These are phyloP conservation scores for Cynopterus brachyotis DNA, from an alignment of 2,113 vertebrate species.

Conservation along the genomic window DNA sequence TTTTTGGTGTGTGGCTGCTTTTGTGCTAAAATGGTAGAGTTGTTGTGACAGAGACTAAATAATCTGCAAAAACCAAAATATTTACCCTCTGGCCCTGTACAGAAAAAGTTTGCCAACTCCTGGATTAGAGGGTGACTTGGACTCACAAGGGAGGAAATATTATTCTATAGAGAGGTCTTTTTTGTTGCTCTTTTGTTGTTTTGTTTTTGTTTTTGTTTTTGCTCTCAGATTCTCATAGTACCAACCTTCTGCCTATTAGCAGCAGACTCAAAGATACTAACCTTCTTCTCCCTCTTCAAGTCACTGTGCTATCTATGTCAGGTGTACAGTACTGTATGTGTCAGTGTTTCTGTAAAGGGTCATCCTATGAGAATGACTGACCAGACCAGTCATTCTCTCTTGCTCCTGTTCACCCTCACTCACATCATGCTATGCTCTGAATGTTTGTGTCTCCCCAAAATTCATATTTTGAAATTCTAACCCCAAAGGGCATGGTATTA, in stretches of 20 bases:
- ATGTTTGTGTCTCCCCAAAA: neutral
- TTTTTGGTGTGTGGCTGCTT: neutral
- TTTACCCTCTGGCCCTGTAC: neutral
- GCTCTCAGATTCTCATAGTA: neutral
- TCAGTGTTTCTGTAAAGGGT: neutral
- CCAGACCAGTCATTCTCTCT: neutral
- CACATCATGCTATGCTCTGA: neutral
- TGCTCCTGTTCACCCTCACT: neutral
- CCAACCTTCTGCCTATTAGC: neutral
- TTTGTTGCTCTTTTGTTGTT: no score
- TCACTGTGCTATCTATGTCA: accelerated
- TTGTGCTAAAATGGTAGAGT: neutral
- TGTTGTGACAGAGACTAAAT: neutral
- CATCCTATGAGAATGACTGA: neutral
- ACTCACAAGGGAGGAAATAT: neutral
- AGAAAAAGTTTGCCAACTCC: neutral
- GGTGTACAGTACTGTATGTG: no score
- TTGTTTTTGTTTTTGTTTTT: neutral
- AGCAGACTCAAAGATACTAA: neutral
- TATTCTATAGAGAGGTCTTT: neutral
- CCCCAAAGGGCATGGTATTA: neutral
- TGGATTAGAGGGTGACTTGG: neutral
- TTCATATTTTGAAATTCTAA: neutral
- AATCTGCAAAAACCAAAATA: neutral
- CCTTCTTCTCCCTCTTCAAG: neutral